phyloP scores from a whole-genome alignment of 2,888 invertebrate genomes.

The Dichetophora obliterata region DNA sequence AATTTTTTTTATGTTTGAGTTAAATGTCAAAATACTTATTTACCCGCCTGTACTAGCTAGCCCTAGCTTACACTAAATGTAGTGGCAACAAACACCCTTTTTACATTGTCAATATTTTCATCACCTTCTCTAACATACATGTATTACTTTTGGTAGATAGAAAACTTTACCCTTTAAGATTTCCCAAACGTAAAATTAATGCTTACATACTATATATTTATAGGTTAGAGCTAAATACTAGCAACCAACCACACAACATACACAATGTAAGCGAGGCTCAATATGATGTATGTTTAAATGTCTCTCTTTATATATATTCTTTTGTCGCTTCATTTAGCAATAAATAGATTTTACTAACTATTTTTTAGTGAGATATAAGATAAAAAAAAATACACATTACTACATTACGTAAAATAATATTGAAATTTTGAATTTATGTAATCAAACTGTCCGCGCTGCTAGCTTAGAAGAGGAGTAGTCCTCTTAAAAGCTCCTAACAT shows the following conservation, averaged over 20 bases:
- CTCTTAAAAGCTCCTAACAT: background rate
- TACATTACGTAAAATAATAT: background rate
- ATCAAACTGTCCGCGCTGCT: constrained; percentile 16
- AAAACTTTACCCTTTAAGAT: background rate
- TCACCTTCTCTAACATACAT: constrained; percentile 9
- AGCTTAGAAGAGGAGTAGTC: constrained; percentile 22
- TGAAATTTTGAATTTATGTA: background rate
- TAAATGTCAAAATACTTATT: background rate
- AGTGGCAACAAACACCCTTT: constrained; percentile 45
- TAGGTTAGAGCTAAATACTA: constrained; percentile 64
- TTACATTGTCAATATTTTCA: constrained; percentile 49
- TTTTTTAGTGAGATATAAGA: background rate
- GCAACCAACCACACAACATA: constrained; percentile 47
- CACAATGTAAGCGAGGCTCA: constrained; percentile 55
- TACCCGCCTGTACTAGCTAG: background rate
- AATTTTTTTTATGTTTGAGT: background rate
- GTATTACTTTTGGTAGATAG: constrained; percentile 8
- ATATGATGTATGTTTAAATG: constrained; percentile 52
- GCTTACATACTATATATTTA: constrained; percentile 55
- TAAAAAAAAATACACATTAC: background rate
- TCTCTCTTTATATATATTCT: constrained; percentile 45
- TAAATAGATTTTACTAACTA: constrained; percentile 28
- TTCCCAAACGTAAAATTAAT: constrained; percentile 29
- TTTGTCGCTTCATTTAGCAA: constrained; percentile 23
- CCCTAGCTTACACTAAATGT: constrained; percentile 1